Base-by-base conservation (phyloP, 2,888 invertebrate genomes). In the Pantelozetes paolii region DNA sequence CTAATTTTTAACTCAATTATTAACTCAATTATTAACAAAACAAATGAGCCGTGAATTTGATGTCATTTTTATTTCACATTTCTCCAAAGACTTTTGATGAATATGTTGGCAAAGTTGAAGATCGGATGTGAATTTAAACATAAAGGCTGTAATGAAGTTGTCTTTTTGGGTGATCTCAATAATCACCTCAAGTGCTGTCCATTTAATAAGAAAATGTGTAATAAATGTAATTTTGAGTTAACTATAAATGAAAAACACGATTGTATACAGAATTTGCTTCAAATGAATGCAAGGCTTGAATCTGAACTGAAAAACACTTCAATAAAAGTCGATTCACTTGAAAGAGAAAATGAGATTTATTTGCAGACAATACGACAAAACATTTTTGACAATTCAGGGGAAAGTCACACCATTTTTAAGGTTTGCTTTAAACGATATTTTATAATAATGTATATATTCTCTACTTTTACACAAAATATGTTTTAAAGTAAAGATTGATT, bases 311-410 rank as follows among this genome's bases (percentile, higher is more conserved):
- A 13, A 6, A 30, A 28, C 32, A 32, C 28, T 28, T 28, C 28
- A 5, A 11, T 59, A 28, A 59, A 15, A 59, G 30, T 59, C 59
- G 30, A 59, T 18, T 26, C 32, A 3, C n/a, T 59, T 1, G 59
- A 59, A 59, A 59, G 11, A n/a, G 59, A 59, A 59, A 59, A 59
- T 28, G 59, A 59, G 3, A 59, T 28, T n/a, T 59, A 59, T 59
- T 32, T 59, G 59, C 59, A 59, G 30, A 32, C 59, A 30, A 59
- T 59, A 28, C 28, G 32, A 8, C 28, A n/a, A n/a, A n/a, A n/a
- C n/a, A n/a, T n/a, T n/a, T n/a, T n/a, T n/a, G n/a, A n/a, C n/a
- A 59, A 28, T 28, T 59, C 5, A 20, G 50, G 6, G 6, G n/a
- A 3, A 50, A 50, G 2, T 50, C 50, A 50, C 3, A 50, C 50